phyloP scores from a whole-genome alignment of 2,888 invertebrate species.

The Apantesis nais region DNA sequence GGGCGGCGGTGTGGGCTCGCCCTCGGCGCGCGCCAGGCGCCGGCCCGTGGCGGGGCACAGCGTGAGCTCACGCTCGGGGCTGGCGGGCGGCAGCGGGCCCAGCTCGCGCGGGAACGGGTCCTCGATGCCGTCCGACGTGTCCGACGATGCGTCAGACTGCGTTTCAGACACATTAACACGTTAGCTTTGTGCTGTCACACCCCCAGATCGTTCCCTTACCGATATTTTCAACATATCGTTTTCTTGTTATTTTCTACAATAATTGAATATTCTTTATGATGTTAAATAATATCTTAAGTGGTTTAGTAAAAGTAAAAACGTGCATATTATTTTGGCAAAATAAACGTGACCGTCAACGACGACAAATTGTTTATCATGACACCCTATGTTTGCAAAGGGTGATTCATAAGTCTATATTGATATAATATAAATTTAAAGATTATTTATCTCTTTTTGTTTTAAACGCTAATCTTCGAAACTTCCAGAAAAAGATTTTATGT shows the following conservation, averaged over 20 bases:
- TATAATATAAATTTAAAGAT: too few relatives aligned
- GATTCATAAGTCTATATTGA: too few relatives aligned
- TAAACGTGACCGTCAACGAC: not conserved
- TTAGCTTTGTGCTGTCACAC: not conserved
- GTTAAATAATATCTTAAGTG: not conserved
- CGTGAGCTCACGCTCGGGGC: slow-evolving; percentile 89
- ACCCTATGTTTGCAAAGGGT: too few relatives aligned
- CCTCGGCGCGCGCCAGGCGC: slow-evolving; percentile 86
- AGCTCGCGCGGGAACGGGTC: slow-evolving; percentile 86
- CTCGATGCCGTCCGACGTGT: slow-evolving; percentile 87
- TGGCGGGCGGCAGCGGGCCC: slow-evolving; percentile 82
- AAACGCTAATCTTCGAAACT: too few relatives aligned
- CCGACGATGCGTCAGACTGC: slow-evolving; percentile 74
- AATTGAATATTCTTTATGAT: too few relatives aligned
- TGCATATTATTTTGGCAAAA: not conserved
- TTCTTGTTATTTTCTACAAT: too few relatives aligned
- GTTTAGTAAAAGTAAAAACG: not conserved
- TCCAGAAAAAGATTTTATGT: too few relatives aligned
- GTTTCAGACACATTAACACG: not conserved
- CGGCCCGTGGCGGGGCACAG: slow-evolving; percentile 84
- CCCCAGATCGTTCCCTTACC: not conserved
- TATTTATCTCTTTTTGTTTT: too few relatives aligned
- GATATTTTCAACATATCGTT: not conserved
- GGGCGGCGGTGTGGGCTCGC: slow-evolving; percentile 86
- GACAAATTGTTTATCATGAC: too few relatives aligned